Evolutionary conservation across 1,140 invertebrate species (phyloP), one percentile per base, ranked within the genome.

Genomic region (Drosophila elegans): DNA sequence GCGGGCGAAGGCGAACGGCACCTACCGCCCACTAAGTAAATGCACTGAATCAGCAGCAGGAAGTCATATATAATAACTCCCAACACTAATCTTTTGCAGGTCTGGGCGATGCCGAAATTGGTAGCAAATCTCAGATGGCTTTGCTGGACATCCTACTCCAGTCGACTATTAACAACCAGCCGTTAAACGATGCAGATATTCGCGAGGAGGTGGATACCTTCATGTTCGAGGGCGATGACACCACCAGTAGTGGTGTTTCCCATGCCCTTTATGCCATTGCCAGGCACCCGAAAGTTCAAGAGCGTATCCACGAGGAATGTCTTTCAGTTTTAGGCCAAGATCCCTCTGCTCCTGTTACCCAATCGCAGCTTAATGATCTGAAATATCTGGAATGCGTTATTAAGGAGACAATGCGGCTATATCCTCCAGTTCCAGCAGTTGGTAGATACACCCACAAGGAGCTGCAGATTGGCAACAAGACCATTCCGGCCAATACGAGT

Each of bases 101-200:
- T 67, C 57, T 89, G 27, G 84, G 76, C 0, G 80, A 88, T 67
- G 64, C 34, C 2, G 81, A 81, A 3, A 71, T 80, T 3, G 94
- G 93, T 54, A 84, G 91, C 0, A 94, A 94, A 75, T 95, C 95
- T 45, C 94, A 94, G 72, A 92, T 95, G 59, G 96, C 96, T 5
- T 96, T 97, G 91, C 93, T 97, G 76, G 97, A 97, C 93, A 92
- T 97, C 44, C 89, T 97, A 7, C 92, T 97, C 3, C 93, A 95
- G 78, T 93, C 94, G 39, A 94, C 93, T 61, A 91, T 94, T 6
- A 93, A 94, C 71, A 95, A 94, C 4, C 86, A 92, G 39, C 91
- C 92, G 39, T 93, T 97, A 38, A 94, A 93, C 11, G 93, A 96
- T 77, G 91, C 94, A 11, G 95, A 96, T 76, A 95, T 97, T 12